Base-by-base conservation (phyloP, 2,113 vertebrate species). In the Gadus chalcogrammus region DNA sequence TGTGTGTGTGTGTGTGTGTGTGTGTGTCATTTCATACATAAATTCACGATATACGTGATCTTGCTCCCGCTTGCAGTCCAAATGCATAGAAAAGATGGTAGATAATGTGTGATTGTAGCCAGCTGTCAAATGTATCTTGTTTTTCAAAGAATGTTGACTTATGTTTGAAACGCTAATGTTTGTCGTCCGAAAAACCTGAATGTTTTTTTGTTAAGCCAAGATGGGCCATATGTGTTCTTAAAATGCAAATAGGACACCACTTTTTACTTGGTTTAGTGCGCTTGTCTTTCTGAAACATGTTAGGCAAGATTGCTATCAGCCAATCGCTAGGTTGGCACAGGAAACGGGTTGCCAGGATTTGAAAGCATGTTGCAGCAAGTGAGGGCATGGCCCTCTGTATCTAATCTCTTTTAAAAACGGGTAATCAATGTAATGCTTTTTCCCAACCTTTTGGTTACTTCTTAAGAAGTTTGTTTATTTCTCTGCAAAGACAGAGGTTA, bases 321-420 rank as follows among this genome's bases (percentile, higher is more conserved):
- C 68, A 79, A 77, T 73, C 65, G 58, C 24, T 58, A 2, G 5
- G 27, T 79, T 79, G 73, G 66, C 70, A 70, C 61, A 18, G 35
- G 31, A 35, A 4, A 35, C 31, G 5, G 31, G 31, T 74, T 75
- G 16, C 67, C 59, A 59, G 53, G 67, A 62, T 69, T 68, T 69
- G 53, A 67, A 55, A 74, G 56, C 56, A 56, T 22, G 61, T 61
- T 68, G 22, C 76, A 71, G 70, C 38, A 52, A 63, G 24, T 62
- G n/a, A 53, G 20, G 56, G 38, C 60, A 60, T 15, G 17, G 20
- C 11, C 7, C 55, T 15, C 59, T 72, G 42, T n/a, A 1, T 48
- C 7, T 13, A 48, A 48, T 12, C 42, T 48, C 42, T 48, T 48
- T 13, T 48, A 9, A 7, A 7, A 48, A 17, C 61, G 42, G 55